A percentile compares a stretch with the other conserved stretches of the same genome.
These are phyloP conservation scores for Musca domestica DNA, from an alignment of 1,140 invertebrate genomes.

Conservation along the genomic window DNA sequence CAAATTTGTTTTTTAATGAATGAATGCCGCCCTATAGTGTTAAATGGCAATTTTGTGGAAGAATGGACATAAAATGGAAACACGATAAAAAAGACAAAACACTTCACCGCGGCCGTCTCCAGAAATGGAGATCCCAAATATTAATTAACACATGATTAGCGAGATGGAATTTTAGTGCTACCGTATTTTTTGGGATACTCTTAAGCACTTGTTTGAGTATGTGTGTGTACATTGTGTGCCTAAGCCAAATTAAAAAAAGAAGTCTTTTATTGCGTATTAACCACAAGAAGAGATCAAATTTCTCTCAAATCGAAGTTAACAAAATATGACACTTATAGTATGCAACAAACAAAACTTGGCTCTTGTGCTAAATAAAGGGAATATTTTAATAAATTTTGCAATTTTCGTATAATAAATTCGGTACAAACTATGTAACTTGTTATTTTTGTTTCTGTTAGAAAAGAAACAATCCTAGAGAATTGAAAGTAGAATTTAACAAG, in stretches of 20 bases:
- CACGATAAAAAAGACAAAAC: not conserved
- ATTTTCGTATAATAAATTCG: too few species aligned
- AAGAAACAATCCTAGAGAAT: too few species aligned
- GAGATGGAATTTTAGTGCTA: constrained; percentile 28
- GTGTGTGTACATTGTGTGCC: not conserved
- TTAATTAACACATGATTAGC: constrained; percentile 24
- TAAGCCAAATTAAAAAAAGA: not conserved
- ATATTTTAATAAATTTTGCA: too few species aligned
- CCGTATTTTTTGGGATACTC: constrained; percentile 6
- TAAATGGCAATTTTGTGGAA: constrained; percentile 7
- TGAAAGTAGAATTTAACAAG: too few species aligned
- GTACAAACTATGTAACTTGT: too few species aligned
- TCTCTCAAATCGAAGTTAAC: not conserved
- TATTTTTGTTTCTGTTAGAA: too few species aligned
- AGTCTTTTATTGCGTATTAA: not conserved
- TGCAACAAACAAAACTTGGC: not conserved
- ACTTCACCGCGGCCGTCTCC: too few species aligned
- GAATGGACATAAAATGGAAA: not conserved
- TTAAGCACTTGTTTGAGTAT: not conserved
- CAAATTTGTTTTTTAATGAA: constrained; percentile 11
- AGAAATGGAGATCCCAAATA: not conserved
- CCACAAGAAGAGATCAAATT: constrained; percentile 7
- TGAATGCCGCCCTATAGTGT: constrained; percentile 6
- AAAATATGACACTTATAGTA: constrained; percentile 3
- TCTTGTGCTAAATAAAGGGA: too few species aligned